phyloP scores from a whole-genome alignment of 2,888 invertebrate species.

The Phalera bucephala region DNA sequence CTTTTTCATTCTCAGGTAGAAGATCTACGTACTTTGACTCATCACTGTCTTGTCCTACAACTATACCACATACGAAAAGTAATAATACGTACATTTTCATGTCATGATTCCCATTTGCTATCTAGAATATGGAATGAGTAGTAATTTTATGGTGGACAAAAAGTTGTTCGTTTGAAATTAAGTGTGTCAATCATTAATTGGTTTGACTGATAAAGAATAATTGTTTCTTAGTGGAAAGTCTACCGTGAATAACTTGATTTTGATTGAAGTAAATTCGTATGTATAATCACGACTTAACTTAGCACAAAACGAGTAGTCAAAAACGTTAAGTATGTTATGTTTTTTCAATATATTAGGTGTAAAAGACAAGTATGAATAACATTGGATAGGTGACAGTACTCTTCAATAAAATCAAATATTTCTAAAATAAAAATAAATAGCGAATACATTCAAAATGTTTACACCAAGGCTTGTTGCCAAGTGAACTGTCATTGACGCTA shows the following conservation, averaged over 20 bases:
- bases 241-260: neutral
- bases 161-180: slow-evolving; percentile 20
- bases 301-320: too few relatives aligned
- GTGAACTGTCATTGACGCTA: too few relatives aligned
- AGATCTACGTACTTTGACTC: slow-evolving; percentile 59
- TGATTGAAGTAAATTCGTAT: too few relatives aligned
- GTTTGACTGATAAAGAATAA: slow-evolving; percentile 30
- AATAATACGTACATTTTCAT: slow-evolving; percentile 40
- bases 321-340: too few relatives aligned
- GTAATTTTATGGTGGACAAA: slow-evolving; percentile 5
- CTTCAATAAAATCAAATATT: too few relatives aligned
- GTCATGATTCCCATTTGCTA: slow-evolving; percentile 16
- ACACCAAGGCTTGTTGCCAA: too few relatives aligned
- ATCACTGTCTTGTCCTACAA: slow-evolving; percentile 34
- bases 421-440: too few relatives aligned
- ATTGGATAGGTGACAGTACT: too few relatives aligned
- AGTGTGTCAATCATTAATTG: slow-evolving; percentile 28
- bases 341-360: too few relatives aligned
- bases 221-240: slow-evolving; percentile 6
- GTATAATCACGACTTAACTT: too few relatives aligned
- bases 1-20: slow-evolving; percentile 59
- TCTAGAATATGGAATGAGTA: slow-evolving; percentile 2
- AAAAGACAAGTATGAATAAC: too few relatives aligned
- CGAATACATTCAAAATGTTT: too few relatives aligned
- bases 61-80: slow-evolving; percentile 29